These are phyloP conservation scores for Anoplius nigerrimus DNA, from an alignment of 2,888 invertebrate species.

Conservation along the genomic window DNA sequence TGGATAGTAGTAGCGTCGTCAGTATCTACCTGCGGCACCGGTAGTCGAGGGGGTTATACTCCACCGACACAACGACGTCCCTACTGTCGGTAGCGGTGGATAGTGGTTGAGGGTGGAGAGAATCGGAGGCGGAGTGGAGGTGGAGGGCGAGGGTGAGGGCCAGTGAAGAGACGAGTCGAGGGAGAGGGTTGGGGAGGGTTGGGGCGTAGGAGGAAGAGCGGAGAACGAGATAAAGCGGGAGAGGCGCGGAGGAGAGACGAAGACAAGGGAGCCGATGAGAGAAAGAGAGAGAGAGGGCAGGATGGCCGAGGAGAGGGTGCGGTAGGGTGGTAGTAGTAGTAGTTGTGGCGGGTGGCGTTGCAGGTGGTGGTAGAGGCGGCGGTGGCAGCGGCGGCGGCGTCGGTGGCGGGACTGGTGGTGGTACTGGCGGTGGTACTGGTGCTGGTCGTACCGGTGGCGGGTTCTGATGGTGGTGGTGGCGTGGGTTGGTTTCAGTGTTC, in stretches of 20 bases:
- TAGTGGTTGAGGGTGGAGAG: constrained; percentile 53
- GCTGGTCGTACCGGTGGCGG: constrained; percentile 6
- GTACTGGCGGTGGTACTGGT: constrained; percentile 16
- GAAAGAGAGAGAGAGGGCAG: constrained; percentile 21
- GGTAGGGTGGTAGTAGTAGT: constrained; percentile 22
- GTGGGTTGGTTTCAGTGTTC: constrained; percentile 70
- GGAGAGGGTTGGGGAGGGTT: background rate
- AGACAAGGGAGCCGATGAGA: constrained; percentile 13
- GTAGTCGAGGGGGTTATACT: constrained; percentile 45
- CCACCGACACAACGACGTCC: constrained; percentile 28
- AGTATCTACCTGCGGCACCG: constrained; percentile 59
- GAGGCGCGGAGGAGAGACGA: constrained; percentile 1
- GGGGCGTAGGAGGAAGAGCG: background rate
- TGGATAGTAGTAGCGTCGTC: constrained; percentile 50
- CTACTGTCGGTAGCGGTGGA: constrained; percentile 41
- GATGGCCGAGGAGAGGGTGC: constrained; percentile 49
- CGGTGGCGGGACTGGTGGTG: constrained; percentile 51
- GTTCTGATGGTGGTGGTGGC: constrained; percentile 53
- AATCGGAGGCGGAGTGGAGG: constrained; percentile 42
- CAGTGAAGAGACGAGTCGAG: constrained; percentile 2
- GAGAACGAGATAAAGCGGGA: background rate
- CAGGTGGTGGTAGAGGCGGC: constrained; percentile 19
- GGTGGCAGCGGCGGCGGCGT: constrained; percentile 52
- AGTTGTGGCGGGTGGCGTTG: constrained; percentile 14
- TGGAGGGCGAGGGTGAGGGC: constrained; percentile 23